Evolutionary conservation across 2,888 invertebrate genomes (phyloP).

Genomic region (Andrena haemorrhoa): DNA sequence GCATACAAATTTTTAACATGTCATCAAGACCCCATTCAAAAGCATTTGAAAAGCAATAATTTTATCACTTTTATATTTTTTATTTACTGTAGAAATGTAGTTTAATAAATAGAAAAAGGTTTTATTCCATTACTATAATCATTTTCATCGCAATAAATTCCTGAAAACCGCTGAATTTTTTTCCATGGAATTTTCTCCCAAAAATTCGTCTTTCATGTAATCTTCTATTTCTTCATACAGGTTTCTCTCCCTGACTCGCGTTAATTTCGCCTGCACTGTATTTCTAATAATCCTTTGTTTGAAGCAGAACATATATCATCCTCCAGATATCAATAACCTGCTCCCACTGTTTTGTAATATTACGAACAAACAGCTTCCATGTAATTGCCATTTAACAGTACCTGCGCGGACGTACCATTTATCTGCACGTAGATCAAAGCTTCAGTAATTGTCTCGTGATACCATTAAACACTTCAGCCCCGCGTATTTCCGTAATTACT

Average conservation of each 20-base stretch:
- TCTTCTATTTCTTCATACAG: background rate
- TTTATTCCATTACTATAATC: too few relatives aligned
- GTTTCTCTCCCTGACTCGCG: too few relatives aligned
- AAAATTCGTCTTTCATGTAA: background rate
- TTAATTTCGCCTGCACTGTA: background rate
- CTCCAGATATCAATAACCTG: background rate
- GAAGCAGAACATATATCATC: background rate
- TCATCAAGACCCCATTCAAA: too few relatives aligned
- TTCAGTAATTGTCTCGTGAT: slow-evolving; percentile 1
- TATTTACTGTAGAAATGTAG: too few relatives aligned
- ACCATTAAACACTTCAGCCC: background rate
- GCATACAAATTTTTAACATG: too few relatives aligned
- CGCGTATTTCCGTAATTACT: background rate
- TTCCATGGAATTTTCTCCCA: too few relatives aligned
- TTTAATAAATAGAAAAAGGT: too few relatives aligned
- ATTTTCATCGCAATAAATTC: too few relatives aligned
- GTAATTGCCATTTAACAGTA: background rate
- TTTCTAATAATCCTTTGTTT: background rate
- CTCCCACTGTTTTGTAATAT: background rate
- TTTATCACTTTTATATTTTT: too few relatives aligned
- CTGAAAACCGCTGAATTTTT: too few relatives aligned
- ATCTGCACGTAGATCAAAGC: background rate
- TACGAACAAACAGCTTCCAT: background rate
- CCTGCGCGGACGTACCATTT: background rate
- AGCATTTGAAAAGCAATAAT: too few relatives aligned